Evolutionary conservation across 2,888 invertebrate genomes (phyloP).

Genomic region (Melanchra persicariae): DNA sequence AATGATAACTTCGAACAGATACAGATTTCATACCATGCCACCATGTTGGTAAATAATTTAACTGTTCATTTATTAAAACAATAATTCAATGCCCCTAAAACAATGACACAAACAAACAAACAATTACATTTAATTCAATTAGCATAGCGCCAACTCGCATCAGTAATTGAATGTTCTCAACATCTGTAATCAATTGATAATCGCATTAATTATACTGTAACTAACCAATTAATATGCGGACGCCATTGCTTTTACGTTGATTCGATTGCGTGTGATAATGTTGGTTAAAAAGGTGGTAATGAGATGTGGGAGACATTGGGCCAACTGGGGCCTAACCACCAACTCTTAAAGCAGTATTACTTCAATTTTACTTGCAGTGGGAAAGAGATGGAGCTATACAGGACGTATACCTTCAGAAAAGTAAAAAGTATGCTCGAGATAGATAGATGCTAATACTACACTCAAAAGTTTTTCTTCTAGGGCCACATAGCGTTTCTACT

Average conservation of each 20-base stretch:
- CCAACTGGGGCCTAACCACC: too few relatives aligned
- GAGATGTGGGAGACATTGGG: neutral
- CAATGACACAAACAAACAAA: constrained; percentile 49
- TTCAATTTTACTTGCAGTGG: too few relatives aligned
- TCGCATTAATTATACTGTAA: constrained; percentile 67
- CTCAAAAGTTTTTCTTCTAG: too few relatives aligned
- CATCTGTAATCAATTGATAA: constrained; percentile 70
- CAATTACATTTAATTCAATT: constrained; percentile 50
- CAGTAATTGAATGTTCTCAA: constrained; percentile 64
- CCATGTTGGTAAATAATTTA: neutral
- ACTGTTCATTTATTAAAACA: constrained; percentile 5
- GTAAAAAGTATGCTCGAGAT: too few relatives aligned
- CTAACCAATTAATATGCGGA: constrained; percentile 62
- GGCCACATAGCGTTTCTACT: too few relatives aligned
- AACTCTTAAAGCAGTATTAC: too few relatives aligned
- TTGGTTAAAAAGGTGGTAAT: constrained; percentile 11
- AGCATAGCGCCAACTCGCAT: constrained; percentile 38
- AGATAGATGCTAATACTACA: too few relatives aligned
- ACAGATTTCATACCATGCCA: neutral
- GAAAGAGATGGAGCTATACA: too few relatives aligned
- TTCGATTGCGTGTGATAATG: constrained; percentile 25
- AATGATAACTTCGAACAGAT: too few relatives aligned
- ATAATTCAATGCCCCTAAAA: constrained; percentile 7
- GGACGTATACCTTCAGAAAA: too few relatives aligned
- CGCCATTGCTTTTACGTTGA: constrained; percentile 42